Evolutionary conservation across 1,140 invertebrate genomes (phyloP).

Genomic region (Drosophila rufa): DNA sequence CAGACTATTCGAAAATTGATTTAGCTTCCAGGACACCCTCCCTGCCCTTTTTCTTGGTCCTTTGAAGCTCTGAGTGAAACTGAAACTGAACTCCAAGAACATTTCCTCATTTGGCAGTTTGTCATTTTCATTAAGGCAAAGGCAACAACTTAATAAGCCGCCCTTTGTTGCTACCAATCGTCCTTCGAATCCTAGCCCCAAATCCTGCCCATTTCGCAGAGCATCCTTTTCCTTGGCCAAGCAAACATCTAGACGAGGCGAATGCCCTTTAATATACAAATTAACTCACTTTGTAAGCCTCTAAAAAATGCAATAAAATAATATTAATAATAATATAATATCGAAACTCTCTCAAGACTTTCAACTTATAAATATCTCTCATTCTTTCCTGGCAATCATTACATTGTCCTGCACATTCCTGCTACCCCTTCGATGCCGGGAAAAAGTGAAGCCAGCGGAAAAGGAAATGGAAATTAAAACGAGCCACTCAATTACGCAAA

Average conservation of each 20-base stretch:
- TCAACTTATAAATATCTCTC: background rate
- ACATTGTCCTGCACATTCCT: background rate
- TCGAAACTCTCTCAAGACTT: no score
- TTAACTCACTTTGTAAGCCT: no score
- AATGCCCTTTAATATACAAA: background rate
- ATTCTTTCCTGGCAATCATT: background rate
- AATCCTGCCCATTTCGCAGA: background rate
- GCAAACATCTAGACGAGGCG: background rate
- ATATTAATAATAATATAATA: no score
- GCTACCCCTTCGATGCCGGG: constrained; percentile 8
- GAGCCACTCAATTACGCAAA: constrained; percentile 82
- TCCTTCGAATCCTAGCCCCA: no score
- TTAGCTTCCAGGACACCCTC: background rate
- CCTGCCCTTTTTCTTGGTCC: background rate
- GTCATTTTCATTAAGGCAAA: constrained; percentile 51
- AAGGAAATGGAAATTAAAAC: constrained; percentile 72
- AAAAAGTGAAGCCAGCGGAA: constrained; percentile 1
- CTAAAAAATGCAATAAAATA: no score
- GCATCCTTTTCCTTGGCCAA: background rate
- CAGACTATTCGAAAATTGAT: constrained; percentile 32
- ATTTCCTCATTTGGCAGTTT: constrained; percentile 38
- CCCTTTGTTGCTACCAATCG: constrained; percentile 22
- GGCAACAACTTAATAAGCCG: constrained; percentile 49
- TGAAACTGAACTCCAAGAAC: constrained; percentile 13
- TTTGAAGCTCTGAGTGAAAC: constrained; percentile 9